Evolutionary conservation across 1,140 invertebrate species (phyloP).

Genomic region (Phthorimaea operculella): DNA sequence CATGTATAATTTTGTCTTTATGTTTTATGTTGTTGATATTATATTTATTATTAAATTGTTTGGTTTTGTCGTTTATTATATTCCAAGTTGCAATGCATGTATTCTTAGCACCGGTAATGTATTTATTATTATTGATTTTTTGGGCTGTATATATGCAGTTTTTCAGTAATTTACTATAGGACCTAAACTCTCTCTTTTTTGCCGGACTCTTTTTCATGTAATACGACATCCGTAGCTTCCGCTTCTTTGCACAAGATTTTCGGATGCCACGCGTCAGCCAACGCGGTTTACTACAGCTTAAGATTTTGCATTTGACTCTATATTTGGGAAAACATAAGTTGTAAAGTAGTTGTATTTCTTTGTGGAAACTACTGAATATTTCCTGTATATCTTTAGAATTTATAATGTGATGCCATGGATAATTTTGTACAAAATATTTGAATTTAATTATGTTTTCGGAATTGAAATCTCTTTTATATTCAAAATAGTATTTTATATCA

Average conservation of each 20-base stretch:
- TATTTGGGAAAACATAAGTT: background rate
- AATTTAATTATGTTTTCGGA: background rate
- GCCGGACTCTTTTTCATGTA: background rate
- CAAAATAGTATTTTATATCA: background rate
- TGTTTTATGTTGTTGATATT: background rate
- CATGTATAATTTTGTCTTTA: background rate
- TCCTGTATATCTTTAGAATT: background rate
- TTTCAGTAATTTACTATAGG: slow-evolving; percentile 3
- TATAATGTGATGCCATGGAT: background rate
- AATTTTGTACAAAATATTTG: background rate
- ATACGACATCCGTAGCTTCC: background rate
- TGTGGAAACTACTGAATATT: background rate
- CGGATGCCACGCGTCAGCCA: slow-evolving; percentile 4
- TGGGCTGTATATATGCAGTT: slow-evolving; percentile 1
- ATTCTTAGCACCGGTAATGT: slow-evolving; percentile 1
- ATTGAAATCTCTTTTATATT: background rate
- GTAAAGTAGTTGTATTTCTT: background rate
- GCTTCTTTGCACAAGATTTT: background rate
- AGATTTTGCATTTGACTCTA: background rate
- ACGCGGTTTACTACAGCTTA: background rate
- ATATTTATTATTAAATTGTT: background rate
- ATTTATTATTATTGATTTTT: slow-evolving; percentile 3
- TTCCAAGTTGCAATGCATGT: slow-evolving; percentile 6
- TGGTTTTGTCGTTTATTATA: slow-evolving; percentile 5
- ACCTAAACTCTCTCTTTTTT: background rate